Percentiles rank a stretch among this genome's conserved stretches.
phyloP scores from a whole-genome alignment of 2,888 invertebrate genomes.

The Chloroclystis v-ata region DNA sequence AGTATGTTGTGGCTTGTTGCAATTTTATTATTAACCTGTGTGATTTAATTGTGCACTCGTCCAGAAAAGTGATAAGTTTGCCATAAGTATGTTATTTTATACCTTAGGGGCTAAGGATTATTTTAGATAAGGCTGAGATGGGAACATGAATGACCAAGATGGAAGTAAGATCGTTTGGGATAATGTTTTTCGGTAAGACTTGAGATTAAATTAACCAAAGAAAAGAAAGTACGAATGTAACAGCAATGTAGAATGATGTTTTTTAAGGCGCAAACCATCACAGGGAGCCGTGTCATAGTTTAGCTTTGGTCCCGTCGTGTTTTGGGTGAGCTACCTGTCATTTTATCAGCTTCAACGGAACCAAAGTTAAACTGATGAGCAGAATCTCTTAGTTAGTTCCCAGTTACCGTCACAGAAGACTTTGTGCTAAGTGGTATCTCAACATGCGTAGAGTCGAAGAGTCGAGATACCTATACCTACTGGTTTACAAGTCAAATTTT shows the following conservation, averaged over 20 bases:
- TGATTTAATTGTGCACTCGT: slow-evolving; percentile 22
- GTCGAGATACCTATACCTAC: too few relatives aligned
- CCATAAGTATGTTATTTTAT: slow-evolving; percentile 35
- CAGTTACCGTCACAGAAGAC: too few relatives aligned
- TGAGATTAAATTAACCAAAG: background rate
- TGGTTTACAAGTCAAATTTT: too few relatives aligned
- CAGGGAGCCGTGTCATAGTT: slow-evolving; percentile 20
- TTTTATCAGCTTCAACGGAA: too few relatives aligned
- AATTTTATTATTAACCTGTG: slow-evolving; percentile 1
- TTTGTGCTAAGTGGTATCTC: too few relatives aligned
- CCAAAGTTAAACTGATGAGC: too few relatives aligned
- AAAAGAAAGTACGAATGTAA: background rate
- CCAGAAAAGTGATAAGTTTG: slow-evolving; percentile 37
- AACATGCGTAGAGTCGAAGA: too few relatives aligned
- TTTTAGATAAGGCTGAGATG: slow-evolving; percentile 58
- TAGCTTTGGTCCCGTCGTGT: too few relatives aligned
- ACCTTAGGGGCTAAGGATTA: slow-evolving; percentile 36
- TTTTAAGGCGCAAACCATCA: background rate
- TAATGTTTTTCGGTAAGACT: slow-evolving; percentile 2
- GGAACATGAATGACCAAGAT: slow-evolving; percentile 14
- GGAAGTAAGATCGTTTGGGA: slow-evolving; percentile 8
- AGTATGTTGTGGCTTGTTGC: background rate
- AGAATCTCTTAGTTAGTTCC: too few relatives aligned
- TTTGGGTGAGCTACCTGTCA: too few relatives aligned
- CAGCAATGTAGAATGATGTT: background rate